Conservation (phyloP, 1,140 invertebrate genomes). For the Limonius californicus region DNA sequence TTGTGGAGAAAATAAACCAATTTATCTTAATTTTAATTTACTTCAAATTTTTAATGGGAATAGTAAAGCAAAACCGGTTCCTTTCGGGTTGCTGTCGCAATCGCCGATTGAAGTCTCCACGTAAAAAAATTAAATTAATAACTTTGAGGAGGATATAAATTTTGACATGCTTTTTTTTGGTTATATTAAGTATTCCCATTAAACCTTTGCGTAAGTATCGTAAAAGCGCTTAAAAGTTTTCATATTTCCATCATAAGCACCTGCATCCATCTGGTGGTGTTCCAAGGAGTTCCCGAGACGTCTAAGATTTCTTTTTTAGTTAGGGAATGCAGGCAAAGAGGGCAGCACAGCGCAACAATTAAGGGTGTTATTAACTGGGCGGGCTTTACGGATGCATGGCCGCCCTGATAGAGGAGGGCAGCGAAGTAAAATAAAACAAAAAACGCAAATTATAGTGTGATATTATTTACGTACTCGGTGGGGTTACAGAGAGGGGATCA, state of each 20-base stretch:
- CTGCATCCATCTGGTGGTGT: slow-evolving; percentile 14
- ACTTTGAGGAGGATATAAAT: too few relatives aligned
- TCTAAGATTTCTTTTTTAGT: background rate
- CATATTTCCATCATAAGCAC: too few relatives aligned
- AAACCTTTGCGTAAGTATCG: too few relatives aligned
- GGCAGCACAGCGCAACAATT: slow-evolving; percentile 37
- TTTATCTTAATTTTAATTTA: too few relatives aligned
- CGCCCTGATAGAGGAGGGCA: slow-evolving; percentile 47
- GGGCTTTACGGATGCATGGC: slow-evolving; percentile 49
- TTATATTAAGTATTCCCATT: too few relatives aligned
- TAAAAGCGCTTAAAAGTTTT: too few relatives aligned
- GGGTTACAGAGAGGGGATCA: slow-evolving; percentile 43
- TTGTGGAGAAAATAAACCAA: too few relatives aligned
- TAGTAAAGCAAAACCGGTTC: too few relatives aligned
- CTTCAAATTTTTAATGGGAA: too few relatives aligned
- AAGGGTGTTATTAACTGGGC: slow-evolving; percentile 50
- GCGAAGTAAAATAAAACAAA: slow-evolving; percentile 46
- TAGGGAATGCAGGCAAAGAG: slow-evolving; percentile 27
- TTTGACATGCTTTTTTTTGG: too few relatives aligned
- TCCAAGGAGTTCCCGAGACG: background rate
- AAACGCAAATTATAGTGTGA: slow-evolving; percentile 47
- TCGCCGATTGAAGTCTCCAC: background rate
- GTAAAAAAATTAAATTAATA: too few relatives aligned
- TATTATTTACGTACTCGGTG: slow-evolving; percentile 46
- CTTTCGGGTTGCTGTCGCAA: background rate